phyloP scores from a whole-genome alignment of 2,888 invertebrate species.

The Oxyteleia sp. region DNA sequence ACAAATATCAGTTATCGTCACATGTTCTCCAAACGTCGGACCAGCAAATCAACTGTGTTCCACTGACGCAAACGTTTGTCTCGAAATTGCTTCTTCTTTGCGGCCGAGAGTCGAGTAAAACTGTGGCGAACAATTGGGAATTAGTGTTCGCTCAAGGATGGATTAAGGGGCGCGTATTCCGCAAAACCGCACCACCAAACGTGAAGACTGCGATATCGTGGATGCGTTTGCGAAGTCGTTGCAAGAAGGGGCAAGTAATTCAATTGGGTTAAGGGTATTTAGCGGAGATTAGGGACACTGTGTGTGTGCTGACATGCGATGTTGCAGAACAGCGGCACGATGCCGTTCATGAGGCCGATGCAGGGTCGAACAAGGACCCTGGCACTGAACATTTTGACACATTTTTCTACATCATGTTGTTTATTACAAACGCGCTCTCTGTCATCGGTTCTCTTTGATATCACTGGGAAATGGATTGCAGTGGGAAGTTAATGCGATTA shows the following conservation, averaged over 20 bases:
- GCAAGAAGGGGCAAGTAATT: conserved; percentile 80
- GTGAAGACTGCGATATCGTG: conserved; percentile 66
- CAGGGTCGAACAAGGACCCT: conserved; percentile 63
- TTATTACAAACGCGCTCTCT: no score
- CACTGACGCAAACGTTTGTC: background rate
- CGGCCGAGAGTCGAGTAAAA: background rate
- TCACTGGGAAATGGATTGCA: no score
- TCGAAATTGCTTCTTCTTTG: background rate
- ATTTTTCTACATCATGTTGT: no score
- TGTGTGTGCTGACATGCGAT: conserved; percentile 82
- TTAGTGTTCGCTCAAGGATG: conserved; percentile 21
- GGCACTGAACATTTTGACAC: conserved; percentile 56
- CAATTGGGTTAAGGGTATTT: conserved; percentile 86
- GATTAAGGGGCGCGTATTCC: conserved; percentile 62
- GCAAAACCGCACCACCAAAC: conserved; percentile 61
- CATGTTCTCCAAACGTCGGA: conserved; percentile 36
- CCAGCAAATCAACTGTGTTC: background rate
- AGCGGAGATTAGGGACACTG: conserved; percentile 85
- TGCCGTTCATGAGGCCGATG: background rate
- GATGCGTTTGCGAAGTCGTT: conserved; percentile 73
- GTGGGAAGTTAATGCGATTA: no score
- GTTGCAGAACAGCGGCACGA: conserved; percentile 67
- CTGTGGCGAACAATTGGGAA: conserved; percentile 9
- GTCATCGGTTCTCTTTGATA: no score
- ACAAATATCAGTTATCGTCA: conserved; percentile 40